These are phyloP conservation scores for Octomys mimax DNA, from an alignment of 2,797 vertebrate genomes.

Conservation along the genomic window DNA sequence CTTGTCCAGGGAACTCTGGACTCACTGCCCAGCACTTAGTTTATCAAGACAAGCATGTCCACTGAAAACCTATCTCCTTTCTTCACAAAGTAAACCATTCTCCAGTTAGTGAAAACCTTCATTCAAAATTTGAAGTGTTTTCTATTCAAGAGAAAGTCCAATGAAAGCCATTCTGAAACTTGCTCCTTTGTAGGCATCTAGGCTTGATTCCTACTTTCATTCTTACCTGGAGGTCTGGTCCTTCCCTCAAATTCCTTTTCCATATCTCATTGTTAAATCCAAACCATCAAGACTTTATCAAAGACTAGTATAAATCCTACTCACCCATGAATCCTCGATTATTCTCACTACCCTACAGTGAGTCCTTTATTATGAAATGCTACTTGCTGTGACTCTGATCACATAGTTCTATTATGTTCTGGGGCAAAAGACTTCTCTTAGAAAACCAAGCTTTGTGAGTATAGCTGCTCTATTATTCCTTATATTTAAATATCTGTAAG, in stretches of 20 bases:
- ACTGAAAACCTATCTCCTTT: background rate
- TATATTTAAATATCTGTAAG: conserved; percentile 60
- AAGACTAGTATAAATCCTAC: conserved; percentile 9
- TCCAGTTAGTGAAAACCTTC: background rate
- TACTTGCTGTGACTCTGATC: background rate
- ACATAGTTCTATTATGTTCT: conserved; percentile 50
- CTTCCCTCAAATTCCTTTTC: background rate
- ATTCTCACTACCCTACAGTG: background rate
- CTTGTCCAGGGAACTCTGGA: background rate
- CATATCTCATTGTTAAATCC: background rate
- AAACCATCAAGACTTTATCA: background rate
- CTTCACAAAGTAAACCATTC: background rate
- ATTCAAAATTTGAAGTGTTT: conserved; percentile 23
- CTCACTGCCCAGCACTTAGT: background rate
- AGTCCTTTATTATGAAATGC: conserved; percentile 51
- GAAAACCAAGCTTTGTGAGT: conserved; percentile 22
- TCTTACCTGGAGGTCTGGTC: background rate
- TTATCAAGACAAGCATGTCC: background rate
- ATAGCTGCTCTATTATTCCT: background rate
- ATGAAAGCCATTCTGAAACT: background rate
- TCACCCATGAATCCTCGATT: background rate
- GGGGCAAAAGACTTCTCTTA: conserved; percentile 1
- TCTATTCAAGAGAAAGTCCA: conserved; percentile 50
- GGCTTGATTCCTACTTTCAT: background rate
- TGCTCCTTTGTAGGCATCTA: background rate